Base-by-base conservation (phyloP, 2,888 invertebrate genomes). In the Lycocerus yunnanus region DNA sequence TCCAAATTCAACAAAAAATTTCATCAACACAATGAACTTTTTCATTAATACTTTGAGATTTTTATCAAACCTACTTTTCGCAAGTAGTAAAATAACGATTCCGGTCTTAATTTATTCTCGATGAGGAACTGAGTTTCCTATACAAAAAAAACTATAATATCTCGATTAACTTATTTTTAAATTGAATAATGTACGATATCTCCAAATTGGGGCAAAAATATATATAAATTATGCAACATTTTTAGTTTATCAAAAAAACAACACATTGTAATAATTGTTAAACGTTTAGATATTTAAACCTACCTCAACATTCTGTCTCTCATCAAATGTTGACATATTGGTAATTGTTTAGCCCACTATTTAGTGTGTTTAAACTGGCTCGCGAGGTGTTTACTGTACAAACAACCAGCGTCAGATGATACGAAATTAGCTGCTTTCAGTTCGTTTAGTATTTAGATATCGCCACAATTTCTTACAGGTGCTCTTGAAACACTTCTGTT, bases 291-390 rank as follows among this genome's bases (percentile, higher is more conserved):
- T 21, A 66, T 66, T 75, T 61, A 72, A 74, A 79, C 80, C 80
- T 79, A 74, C 72, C 79, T 69, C 78, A 80, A 78, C 72, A 71
- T 71, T 69, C 76, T 76, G 75, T 78, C 78, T 74, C 74, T 77
- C 77, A 73, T 77, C 74, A 74, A 73, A 75, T 73, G 78, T 76
- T 77, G 69, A 78, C 75, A 72, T 77, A 80, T 80, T 79, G 78
- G 78, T 79, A 77, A 80, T 79, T 82, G 81, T 82, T 83, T 83
- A 80, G 82, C 80, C 80, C 81, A 80, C 81, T 78, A 81, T 81
- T 82, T 80, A 79, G 81, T 79, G 78, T 86, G 85, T 86, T 86
- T 85, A 83, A 86, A 84, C 85, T 85, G 86, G 85, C 86, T 83
- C 83, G 81, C 80, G 81, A 83, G 81, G 80, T 86, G 86, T 86